A percentile compares a stretch with the other conserved stretches of the same genome.
Evolutionary conservation across 2,113 vertebrate species (phyloP).

Genomic region (Siniperca knerii): DNA sequence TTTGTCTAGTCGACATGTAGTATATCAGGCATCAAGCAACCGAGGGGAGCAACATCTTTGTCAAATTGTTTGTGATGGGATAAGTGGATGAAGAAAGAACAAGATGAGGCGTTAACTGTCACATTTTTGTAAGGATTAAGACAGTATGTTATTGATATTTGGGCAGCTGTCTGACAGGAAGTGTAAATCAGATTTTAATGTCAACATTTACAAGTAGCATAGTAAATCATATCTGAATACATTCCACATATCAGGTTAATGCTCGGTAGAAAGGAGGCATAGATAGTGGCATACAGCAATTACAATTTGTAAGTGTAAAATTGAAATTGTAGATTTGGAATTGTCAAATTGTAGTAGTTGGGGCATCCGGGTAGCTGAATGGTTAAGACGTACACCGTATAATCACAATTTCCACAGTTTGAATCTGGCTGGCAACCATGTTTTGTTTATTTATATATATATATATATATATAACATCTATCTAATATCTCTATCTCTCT

Average conservation of each 20-base stretch:
- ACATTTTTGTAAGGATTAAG: not conserved
- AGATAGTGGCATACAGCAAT: not conserved
- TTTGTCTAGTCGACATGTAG: not conserved
- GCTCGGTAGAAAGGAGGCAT: not conserved
- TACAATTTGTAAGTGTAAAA: not conserved
- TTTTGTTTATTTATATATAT: too few relatives aligned
- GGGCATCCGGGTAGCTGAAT: not conserved
- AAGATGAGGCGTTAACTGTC: not conserved
- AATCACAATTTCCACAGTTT: not conserved
- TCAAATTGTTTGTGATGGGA: not conserved
- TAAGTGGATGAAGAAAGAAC: slow-evolving; percentile 17
- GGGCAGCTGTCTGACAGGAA: not conserved
- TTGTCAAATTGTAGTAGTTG: not conserved
- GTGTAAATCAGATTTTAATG: not conserved
- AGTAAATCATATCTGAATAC: slow-evolving; percentile 5
- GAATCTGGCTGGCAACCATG: not conserved
- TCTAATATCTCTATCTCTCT: too few relatives aligned
- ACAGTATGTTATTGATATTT: not conserved
- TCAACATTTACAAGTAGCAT: not conserved
- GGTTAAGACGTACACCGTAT: not conserved
- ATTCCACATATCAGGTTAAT: not conserved
- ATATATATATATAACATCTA: too few relatives aligned
- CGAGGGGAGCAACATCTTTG: not conserved
- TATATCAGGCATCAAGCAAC: not conserved
- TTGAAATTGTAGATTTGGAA: not conserved